These are phyloP conservation scores for Sphaeramia orbicularis DNA, from an alignment of 2,797 vertebrate species.

Conservation along the genomic window DNA sequence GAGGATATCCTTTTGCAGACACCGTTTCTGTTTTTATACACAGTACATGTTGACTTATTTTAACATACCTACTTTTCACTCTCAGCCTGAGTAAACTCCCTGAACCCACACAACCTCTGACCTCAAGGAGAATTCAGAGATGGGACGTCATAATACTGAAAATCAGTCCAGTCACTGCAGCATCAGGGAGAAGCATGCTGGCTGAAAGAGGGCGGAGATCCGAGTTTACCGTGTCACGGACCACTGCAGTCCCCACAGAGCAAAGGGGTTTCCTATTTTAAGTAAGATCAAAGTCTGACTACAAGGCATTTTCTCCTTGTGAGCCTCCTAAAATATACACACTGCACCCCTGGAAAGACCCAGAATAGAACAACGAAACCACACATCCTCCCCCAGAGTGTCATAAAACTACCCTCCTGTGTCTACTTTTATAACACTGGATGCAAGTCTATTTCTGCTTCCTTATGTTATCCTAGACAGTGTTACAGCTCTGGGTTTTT, in stretches of 20 bases:
- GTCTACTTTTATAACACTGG: constrained; percentile 32
- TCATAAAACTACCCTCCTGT: constrained; percentile 45
- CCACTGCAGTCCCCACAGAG: constrained; percentile 11
- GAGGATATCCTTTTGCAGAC: background rate
- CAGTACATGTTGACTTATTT: background rate
- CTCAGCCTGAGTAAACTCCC: constrained; percentile 2
- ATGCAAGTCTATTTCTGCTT: constrained; percentile 36
- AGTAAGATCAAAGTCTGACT: constrained; percentile 58
- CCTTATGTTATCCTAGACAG: constrained; percentile 4
- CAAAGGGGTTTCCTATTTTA: constrained; percentile 53
- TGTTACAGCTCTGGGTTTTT: background rate
- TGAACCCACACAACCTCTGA: background rate
- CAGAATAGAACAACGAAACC: constrained; percentile 67
- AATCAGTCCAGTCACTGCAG: background rate
- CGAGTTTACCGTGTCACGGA: constrained; percentile 8
- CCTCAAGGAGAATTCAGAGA: background rate
- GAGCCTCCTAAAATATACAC: constrained; percentile 63
- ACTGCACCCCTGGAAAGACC: constrained; percentile 46
- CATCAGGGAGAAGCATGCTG: background rate
- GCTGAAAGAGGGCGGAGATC: constrained; percentile 3
- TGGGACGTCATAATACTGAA: background rate
- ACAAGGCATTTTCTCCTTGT: constrained; percentile 52
- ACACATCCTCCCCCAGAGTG: constrained; percentile 61
- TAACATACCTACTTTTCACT: constrained; percentile 11
- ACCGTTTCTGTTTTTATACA: background rate